Percentiles rank a stretch among this genome's conserved stretches.
phyloP scores from a whole-genome alignment of 2,888 invertebrate genomes.

The Ormia ochracea region DNA sequence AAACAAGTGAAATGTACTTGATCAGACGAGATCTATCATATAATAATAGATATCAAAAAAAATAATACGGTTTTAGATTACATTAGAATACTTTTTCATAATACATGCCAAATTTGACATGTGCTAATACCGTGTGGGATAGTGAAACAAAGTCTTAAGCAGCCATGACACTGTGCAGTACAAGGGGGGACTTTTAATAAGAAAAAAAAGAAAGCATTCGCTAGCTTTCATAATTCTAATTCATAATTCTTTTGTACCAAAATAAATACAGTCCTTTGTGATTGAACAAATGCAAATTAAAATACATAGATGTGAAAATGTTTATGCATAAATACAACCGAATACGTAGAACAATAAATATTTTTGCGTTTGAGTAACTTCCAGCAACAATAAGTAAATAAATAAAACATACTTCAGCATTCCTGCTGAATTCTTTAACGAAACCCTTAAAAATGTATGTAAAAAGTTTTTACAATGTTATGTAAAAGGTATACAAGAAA shows the following conservation, averaged over 20 bases:
- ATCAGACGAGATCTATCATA: too few species aligned
- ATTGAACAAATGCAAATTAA: conserved; percentile 5
- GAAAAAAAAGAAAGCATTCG: not conserved
- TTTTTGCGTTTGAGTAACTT: conserved; percentile 11
- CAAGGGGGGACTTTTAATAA: not conserved
- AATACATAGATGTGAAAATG: conserved; percentile 41
- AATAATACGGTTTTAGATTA: too few species aligned
- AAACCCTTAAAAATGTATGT: not conserved
- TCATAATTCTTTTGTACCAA: conserved; percentile 20
- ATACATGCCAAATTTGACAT: too few species aligned
- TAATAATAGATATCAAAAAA: too few species aligned
- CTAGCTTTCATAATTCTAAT: not conserved
- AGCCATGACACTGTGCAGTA: too few species aligned
- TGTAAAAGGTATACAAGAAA: conserved; percentile 18
- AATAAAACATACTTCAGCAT: conserved; percentile 20
- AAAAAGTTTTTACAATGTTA: not conserved
- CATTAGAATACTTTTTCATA: too few species aligned
- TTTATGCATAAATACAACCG: conserved; percentile 52
- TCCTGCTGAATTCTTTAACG: not conserved
- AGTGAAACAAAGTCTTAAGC: too few species aligned
- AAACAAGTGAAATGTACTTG: too few species aligned
- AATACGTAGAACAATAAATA: conserved; percentile 40
- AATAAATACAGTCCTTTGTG: conserved; percentile 14
- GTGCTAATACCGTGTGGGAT: too few species aligned
- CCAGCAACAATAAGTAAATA: conserved; percentile 5